Evolutionary conservation across 2,113 vertebrate species (phyloP).

Genomic region (Notiomystis cincta): DNA sequence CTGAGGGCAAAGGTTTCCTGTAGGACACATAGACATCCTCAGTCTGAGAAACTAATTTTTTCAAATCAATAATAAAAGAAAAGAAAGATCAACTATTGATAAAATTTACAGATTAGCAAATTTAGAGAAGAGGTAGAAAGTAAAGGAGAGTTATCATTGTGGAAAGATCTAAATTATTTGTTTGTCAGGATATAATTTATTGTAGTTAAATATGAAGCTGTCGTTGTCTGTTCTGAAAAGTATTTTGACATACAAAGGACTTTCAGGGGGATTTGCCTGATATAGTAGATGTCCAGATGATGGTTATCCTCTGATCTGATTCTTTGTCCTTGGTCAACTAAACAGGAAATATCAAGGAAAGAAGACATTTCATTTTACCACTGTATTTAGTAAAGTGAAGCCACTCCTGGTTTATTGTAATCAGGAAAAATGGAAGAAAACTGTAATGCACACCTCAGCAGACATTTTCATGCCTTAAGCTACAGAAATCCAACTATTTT

Average conservation of each 20-base stretch:
- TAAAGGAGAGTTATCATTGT: accelerated
- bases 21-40: not conserved
- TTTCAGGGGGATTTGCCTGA: not conserved
- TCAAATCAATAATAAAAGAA: not conserved
- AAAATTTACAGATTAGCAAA: not conserved
- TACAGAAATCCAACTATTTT: not conserved
- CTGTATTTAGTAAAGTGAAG: not conserved
- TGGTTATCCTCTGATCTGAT: not conserved
- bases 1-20: not conserved
- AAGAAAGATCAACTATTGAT: not conserved
- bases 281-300: not conserved
- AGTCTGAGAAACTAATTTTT: not conserved
- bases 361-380: not conserved
- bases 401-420: not conserved
- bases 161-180: not conserved
- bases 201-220: not conserved
- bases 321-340: not conserved
- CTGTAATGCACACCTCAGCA: not conserved
- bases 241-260: not conserved
- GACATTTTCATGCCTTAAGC: not conserved
- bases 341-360: not conserved
- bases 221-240: not conserved
- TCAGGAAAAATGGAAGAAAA: not conserved
- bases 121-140: not conserved
- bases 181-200: not conserved